phyloP scores from a whole-genome alignment of 2,113 vertebrate genomes.

The Dascyllus trimaculatus region DNA sequence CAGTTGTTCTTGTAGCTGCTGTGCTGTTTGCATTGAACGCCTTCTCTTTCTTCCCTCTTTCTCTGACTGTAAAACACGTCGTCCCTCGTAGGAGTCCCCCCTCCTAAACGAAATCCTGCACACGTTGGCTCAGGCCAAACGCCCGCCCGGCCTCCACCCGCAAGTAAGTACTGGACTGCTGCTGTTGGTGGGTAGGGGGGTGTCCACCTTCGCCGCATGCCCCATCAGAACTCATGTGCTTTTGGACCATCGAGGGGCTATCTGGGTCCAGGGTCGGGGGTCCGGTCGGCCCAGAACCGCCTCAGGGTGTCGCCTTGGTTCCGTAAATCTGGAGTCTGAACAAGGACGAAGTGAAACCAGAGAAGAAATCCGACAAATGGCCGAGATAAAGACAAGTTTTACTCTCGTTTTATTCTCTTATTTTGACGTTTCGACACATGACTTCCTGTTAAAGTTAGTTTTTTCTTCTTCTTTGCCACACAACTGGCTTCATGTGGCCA shows the following conservation, averaged over 20 bases:
- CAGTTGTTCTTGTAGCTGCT: background rate
- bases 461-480: no score
- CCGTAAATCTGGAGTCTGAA: background rate
- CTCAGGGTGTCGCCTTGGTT: conserved; percentile 56
- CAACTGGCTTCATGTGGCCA: no score
- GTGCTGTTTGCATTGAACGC: conserved; percentile 62
- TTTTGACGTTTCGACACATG: no score
- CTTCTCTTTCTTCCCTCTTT: conserved; percentile 57
- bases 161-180: conserved; percentile 82
- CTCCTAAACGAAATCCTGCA: conserved; percentile 87
- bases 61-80: conserved; percentile 51
- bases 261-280: conserved; percentile 26
- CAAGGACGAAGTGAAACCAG: no score
- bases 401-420: no score
- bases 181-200: conserved; percentile 59
- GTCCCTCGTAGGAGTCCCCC: conserved; percentile 82
- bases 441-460: no score
- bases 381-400: no score
- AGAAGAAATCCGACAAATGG: no score
- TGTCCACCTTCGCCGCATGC: conserved; percentile 76
- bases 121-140: conserved; percentile 80
- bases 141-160: conserved; percentile 53
- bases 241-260: conserved; percentile 41
- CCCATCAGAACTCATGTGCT: conserved; percentile 69
- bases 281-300: background rate